Base-by-base conservation (phyloP, 2,888 invertebrate species). In the Cactoblastis cactorum region DNA sequence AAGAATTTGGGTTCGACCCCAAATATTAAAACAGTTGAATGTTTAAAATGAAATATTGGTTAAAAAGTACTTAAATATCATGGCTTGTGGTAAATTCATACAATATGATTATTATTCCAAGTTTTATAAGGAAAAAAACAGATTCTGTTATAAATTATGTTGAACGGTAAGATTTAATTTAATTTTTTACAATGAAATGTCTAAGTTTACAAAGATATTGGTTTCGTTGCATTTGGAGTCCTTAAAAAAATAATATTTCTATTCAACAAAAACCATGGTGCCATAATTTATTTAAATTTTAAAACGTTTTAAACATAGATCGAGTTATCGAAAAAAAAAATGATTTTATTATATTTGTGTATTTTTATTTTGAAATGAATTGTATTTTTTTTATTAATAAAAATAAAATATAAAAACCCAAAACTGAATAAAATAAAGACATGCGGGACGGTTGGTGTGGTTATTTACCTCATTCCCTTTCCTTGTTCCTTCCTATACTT, bases 271-370 rank as follows among this genome's bases (percentile, higher is more conserved):
- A 71, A 83, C 76, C 73, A 81, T 81, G 74, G 80, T 85, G 86
- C 84, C 84, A 86, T 83, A 83, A 82, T 73, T 74, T n/a, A n/a
- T n/a, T 69, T 45, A 47, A 49, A 54, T 53, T 53, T 49, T 49
- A 49, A 35, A 53, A 57, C 53, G 45, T 51, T 52, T 18, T 53
- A 55, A 51, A 53, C 50, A 53, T 37, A 47, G 49, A 48, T 28
- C 48, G 39, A 56, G 46, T 34, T 37, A 47, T 38, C 34, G 51
- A 53, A 47, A 34, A 47, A 38, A 53, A 49, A 39, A 49, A 53
- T 54, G 47, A 46, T 39, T 47, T 47, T 53, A 56, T 15, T 49
- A 49, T 53, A 41, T 53, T 59, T 56, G 53, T 50, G 53, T 54
- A 41, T 53, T 53, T 53, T 37, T 9, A 52, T 59, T 65, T 57